Evolutionary conservation across 1,140 invertebrate species (phyloP).

Genomic region (Helicoverpa zea): DNA sequence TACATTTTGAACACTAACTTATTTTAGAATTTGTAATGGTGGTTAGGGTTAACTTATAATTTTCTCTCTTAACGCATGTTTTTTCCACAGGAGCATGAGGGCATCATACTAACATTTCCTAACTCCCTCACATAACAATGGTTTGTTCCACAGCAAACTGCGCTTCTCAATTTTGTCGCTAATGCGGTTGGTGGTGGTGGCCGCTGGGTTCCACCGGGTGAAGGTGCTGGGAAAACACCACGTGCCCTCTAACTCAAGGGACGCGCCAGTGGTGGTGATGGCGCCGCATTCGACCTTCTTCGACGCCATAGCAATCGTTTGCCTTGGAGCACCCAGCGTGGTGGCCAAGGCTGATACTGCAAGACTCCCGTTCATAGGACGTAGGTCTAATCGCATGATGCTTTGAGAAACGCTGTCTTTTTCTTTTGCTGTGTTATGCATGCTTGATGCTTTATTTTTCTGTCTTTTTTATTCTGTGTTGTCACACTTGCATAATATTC

Average conservation of each 20-base stretch:
- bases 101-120: background rate
- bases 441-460: slow-evolving; percentile 18
- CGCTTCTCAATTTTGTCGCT: slow-evolving; percentile 87
- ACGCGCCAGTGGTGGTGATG: slow-evolving; percentile 95
- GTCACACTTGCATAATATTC: background rate
- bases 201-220: slow-evolving; percentile 91
- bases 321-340: slow-evolving; percentile 94
- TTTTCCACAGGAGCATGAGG: background rate
- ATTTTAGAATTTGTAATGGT: background rate
- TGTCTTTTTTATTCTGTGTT: background rate
- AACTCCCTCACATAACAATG: slow-evolving; percentile 12
- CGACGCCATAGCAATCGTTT: slow-evolving; percentile 94
- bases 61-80: background rate
- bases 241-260: slow-evolving; percentile 76
- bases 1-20: background rate
- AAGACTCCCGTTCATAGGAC: slow-evolving; percentile 94
- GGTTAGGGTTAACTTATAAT: background rate
- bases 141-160: slow-evolving; percentile 83
- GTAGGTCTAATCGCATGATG: slow-evolving; percentile 86
- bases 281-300: slow-evolving; percentile 97
- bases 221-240: slow-evolving; percentile 68
- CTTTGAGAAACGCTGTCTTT: slow-evolving; percentile 4
- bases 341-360: slow-evolving; percentile 95
- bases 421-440: slow-evolving; percentile 9
- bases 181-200: slow-evolving; percentile 92